Evolutionary conservation across 2,888 invertebrate genomes (phyloP).

Genomic region (Idaea biselata): DNA sequence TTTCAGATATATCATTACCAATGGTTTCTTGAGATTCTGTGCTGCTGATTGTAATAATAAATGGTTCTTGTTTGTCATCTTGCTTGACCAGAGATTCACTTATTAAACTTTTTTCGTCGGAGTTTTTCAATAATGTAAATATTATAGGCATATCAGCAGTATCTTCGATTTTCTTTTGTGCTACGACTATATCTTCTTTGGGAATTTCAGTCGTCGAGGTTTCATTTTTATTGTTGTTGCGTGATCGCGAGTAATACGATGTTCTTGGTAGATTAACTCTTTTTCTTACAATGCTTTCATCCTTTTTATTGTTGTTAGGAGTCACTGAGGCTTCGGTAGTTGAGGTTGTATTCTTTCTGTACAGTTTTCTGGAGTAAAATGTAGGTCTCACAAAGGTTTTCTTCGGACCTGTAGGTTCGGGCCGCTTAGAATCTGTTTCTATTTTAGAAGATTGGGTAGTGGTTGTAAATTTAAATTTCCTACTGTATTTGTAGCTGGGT

Average conservation of each 20-base stretch:
- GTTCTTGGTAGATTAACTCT: slow-evolving; percentile 56
- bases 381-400: slow-evolving; percentile 53
- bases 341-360: slow-evolving; percentile 33
- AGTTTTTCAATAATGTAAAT: slow-evolving; percentile 52
- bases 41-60: slow-evolving; percentile 59
- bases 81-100: slow-evolving; percentile 27
- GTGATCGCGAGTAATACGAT: slow-evolving; percentile 60
- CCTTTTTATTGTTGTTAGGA: slow-evolving; percentile 28
- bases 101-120: slow-evolving; percentile 32
- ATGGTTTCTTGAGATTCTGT: slow-evolving; percentile 61
- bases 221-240: slow-evolving; percentile 43
- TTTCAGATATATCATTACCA: slow-evolving; percentile 46
- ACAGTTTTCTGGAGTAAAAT: slow-evolving; percentile 53
- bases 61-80: slow-evolving; percentile 42
- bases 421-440: slow-evolving; percentile 35
- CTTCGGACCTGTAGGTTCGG: slow-evolving; percentile 33
- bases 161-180: slow-evolving; percentile 50
- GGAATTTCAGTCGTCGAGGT: slow-evolving; percentile 35
- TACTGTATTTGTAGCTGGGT: slow-evolving; percentile 54
- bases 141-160: slow-evolving; percentile 56
- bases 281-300: slow-evolving; percentile 33
- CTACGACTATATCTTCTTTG: slow-evolving; percentile 26
- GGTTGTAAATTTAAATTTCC: slow-evolving; percentile 61
- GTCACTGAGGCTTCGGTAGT: slow-evolving; percentile 39
- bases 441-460: slow-evolving; percentile 44